Percentiles rank a stretch among this genome's conserved stretches.
These are phyloP conservation scores for Ochropleura plecta DNA, from an alignment of 2,888 invertebrate genomes.

Conservation along the genomic window DNA sequence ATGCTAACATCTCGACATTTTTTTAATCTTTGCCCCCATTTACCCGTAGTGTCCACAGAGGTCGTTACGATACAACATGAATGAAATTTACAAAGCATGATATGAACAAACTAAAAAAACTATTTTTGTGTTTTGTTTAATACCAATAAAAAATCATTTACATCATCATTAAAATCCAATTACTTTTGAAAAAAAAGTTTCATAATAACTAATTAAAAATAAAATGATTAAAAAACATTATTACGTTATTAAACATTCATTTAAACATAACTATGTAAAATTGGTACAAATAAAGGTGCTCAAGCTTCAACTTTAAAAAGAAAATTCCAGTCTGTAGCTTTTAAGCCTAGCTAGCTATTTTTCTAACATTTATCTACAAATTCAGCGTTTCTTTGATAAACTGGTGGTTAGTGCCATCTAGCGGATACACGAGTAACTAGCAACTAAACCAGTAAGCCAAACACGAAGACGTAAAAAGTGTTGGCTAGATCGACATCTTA, in stretches of 20 bases:
- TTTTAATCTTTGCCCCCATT: conserved; percentile 60
- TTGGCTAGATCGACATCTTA: not conserved
- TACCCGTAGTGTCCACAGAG: conserved; percentile 64
- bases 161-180: not conserved
- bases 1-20: not conserved
- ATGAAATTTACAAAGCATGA: conserved; percentile 78
- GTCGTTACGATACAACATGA: conserved; percentile 64
- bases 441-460: not conserved
- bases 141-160: not conserved
- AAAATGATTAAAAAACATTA: too few relatives aligned
- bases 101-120: conserved; percentile 9
- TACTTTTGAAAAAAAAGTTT: not conserved
- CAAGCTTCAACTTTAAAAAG: not conserved
- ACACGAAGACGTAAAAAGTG: not conserved
- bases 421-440: not conserved
- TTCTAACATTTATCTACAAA: not conserved
- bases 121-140: not conserved
- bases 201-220: too few relatives aligned
- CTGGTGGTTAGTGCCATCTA: conserved; percentile 23
- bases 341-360: not conserved
- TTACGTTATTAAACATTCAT: too few relatives aligned
- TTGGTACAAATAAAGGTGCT: not conserved
- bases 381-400: not conserved
- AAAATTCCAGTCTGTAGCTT: not conserved
- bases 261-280: not conserved